phyloP scores from a whole-genome alignment of 2,113 vertebrate genomes.

The Sylvia atricapilla region DNA sequence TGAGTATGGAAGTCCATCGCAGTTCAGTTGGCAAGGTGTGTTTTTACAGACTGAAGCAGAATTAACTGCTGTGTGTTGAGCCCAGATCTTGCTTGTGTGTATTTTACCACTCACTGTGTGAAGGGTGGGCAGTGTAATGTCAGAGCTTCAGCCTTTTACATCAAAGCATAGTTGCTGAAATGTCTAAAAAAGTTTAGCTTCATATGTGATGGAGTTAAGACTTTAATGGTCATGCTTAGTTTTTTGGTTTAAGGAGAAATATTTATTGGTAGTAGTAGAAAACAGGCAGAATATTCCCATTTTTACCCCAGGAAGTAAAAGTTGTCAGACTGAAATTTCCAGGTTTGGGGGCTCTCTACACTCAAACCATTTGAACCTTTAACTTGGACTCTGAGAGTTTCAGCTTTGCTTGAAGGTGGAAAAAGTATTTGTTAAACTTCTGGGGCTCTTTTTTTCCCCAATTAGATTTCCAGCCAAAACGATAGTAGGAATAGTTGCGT shows the following conservation, averaged over 20 bases:
- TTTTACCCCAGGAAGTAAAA: not conserved
- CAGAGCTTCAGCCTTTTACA: not conserved
- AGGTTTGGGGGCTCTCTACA: not conserved
- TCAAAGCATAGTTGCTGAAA: not conserved
- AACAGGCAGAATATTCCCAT: not conserved
- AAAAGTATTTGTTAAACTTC: not conserved
- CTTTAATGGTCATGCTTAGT: not conserved
- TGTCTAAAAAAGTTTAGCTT: not conserved
- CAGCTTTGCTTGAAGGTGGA: not conserved
- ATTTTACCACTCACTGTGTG: not conserved
- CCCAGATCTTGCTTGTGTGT: not conserved
- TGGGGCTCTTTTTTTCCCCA: fast-evolving
- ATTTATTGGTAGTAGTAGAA: not conserved
- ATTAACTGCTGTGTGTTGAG: fast-evolving
- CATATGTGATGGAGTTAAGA: fast-evolving
- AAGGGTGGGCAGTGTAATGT: not conserved
- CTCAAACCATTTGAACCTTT: fast-evolving
- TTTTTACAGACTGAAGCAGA: not conserved
- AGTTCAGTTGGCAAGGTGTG: not conserved
- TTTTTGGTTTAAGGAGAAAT: not conserved
- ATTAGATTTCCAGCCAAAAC: not conserved
- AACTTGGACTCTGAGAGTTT: not conserved
- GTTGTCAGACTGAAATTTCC: not conserved
- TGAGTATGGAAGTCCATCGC: not conserved
- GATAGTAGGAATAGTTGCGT: fast-evolving